Evolutionary conservation across 1,140 invertebrate genomes (phyloP), one percentile per base, ranked within the genome.

Genomic region (Rhagoletis pomonella): DNA sequence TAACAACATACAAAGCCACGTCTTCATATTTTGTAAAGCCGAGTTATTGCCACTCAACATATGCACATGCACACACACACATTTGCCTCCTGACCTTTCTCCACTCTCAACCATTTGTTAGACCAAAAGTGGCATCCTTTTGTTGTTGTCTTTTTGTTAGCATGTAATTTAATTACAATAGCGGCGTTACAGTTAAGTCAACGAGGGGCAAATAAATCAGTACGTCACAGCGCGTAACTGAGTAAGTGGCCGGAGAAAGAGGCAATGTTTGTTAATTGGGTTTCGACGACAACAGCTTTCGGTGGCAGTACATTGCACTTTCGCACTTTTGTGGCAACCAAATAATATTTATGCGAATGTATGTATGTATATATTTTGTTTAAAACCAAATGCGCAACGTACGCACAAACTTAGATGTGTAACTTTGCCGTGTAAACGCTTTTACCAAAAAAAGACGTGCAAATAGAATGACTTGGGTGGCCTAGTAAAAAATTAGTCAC

Each of bases 81-180:
- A 29, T 29, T 55, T 10, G 50, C 50, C 10, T 5, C 50, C 50
- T 55, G 50, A 55, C 10, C 50, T 73, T 55, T 29, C 47, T 55
- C 73, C 44, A 55, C n/a, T 81, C 55, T n/a, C 5, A 50, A 55
- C 17, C n/a, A 81, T 29, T 81, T 29, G 19, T 29, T 55, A 55
- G 73, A 81, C 3, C 47, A 55, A 47, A 55, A 81, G n/a, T 5
- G 2, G 17, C 5, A 81, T 14, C 47, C 47, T 58, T 67, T 81
- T 81, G 73, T 81, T 81, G 73, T 55, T 50, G 73, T 12, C 69
- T 77, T 77, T 12, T 77, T 77, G 69, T 47, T 44, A 14, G 4
- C 73, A 55, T 42, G 47, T 81, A 81, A 81, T 81, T 81, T 81
- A 81, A 81, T 81, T 81, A 81, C 73, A 81, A 81, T 29, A 81